These are phyloP conservation scores for Phthorimaea operculella DNA, from an alignment of 1,140 invertebrate genomes.

Conservation along the genomic window DNA sequence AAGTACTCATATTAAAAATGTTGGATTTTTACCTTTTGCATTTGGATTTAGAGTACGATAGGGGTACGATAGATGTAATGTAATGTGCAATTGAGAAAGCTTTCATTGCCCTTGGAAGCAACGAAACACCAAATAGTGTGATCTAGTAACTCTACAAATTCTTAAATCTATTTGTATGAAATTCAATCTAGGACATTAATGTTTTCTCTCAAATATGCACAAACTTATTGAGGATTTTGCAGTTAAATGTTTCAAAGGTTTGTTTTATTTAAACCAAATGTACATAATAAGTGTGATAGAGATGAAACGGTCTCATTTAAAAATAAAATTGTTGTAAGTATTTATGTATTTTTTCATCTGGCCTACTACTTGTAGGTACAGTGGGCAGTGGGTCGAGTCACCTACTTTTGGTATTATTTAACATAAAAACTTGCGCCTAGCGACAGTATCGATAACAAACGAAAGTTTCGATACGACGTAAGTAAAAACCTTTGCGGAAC, in stretches of 20 bases:
- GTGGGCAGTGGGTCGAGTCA: too few species aligned
- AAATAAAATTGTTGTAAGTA: slow-evolving; percentile 66
- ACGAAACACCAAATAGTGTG: slow-evolving; percentile 48
- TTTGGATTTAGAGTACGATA: slow-evolving; percentile 39
- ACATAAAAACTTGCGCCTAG: too few species aligned
- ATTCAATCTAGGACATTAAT: slow-evolving; percentile 53
- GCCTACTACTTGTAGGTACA: background rate
- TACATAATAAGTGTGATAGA: slow-evolving; percentile 67
- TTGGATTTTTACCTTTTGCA: slow-evolving; percentile 44
- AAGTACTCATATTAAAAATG: slow-evolving; percentile 27
- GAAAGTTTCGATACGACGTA: too few species aligned
- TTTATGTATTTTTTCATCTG: slow-evolving; percentile 26
- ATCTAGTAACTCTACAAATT: slow-evolving; percentile 42
- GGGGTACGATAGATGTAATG: slow-evolving; percentile 23
- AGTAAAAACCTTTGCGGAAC: too few species aligned
- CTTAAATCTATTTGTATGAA: slow-evolving; percentile 47
- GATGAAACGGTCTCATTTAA: slow-evolving; percentile 66
- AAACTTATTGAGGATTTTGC: slow-evolving; percentile 60
- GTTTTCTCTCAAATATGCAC: slow-evolving; percentile 63
- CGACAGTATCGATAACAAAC: too few species aligned
- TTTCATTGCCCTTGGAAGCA: slow-evolving; percentile 27
- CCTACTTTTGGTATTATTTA: too few species aligned
- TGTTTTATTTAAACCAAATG: slow-evolving; percentile 67
- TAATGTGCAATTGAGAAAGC: slow-evolving; percentile 27
- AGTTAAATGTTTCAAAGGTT: slow-evolving; percentile 58